Percentiles rank a stretch among this genome's conserved stretches.
phyloP scores from a whole-genome alignment of 2,888 invertebrate species.

The Troides helena region DNA sequence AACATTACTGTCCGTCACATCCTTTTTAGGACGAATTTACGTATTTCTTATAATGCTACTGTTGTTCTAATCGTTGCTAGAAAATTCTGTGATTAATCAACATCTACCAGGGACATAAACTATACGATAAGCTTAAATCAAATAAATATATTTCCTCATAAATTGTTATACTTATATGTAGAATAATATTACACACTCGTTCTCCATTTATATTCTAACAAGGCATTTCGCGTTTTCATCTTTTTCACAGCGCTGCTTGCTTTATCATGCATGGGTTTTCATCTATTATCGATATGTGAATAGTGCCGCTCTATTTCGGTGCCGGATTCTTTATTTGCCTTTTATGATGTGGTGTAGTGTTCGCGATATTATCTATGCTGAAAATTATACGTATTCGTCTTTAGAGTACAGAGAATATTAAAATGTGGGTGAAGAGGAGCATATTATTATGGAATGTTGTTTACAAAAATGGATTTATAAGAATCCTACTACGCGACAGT shows the following conservation, averaged over 20 bases:
- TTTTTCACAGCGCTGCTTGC: conserved; percentile 36
- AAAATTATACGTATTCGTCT: background rate
- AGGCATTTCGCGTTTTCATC: conserved; percentile 42
- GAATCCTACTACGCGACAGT: too few species aligned
- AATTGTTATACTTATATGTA: background rate
- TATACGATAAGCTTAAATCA: too few species aligned
- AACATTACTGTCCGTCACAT: background rate
- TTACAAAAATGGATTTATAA: too few species aligned
- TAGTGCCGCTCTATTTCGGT: conserved; percentile 19
- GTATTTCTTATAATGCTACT: background rate
- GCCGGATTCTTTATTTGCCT: conserved; percentile 30
- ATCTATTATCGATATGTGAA: conserved; percentile 27
- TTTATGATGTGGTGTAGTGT: conserved; percentile 6
- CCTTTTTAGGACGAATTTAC: background rate
- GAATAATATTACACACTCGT: conserved; percentile 19
- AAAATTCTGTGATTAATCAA: background rate
- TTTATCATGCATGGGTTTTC: conserved; percentile 29
- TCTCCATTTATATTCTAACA: conserved; percentile 41
- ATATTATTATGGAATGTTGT: too few species aligned
- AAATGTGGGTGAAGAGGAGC: background rate
- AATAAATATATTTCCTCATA: too few species aligned
- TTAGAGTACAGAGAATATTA: background rate
- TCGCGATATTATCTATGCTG: conserved; percentile 16
- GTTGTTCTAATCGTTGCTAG: background rate
- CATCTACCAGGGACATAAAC: background rate